Evolutionary conservation across 2,113 vertebrate species (phyloP), one percentile per base, ranked within the genome.

Genomic region (Pachyramphus minor): DNA sequence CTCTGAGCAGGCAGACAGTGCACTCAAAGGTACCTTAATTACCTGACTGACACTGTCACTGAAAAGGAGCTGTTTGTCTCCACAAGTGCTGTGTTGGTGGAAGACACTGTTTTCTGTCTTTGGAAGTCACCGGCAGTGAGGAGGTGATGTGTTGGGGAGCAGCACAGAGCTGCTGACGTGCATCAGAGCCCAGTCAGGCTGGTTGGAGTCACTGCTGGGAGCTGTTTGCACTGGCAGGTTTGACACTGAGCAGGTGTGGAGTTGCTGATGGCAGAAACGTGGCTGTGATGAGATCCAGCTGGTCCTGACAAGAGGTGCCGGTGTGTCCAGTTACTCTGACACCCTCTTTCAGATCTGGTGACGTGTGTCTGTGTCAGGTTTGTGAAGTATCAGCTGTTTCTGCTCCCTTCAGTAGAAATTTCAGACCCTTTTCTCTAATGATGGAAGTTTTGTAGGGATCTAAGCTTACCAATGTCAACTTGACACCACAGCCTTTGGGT

Each of bases 61-160:
- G 60, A 33, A 91, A 37, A 7, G 0, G 20, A 71, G 37, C 47
- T 55, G 0, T 74, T 81, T 66, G 14, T 64, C 37, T 62, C 20
- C 9, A 14, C 42, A 59, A 77, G 25, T 24, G 2, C 37, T 5
- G 25, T 64, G 42, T 4, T 60, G 60, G 42, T 77, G 50, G 76
- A 44, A 78, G 73, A 59, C 21, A 17, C 28, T 1, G 1, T 50
- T 64, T 53, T 28, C 37, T 27, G 0, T 55, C 63, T 74, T 41
- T 41, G 55, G 23, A 78, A 62, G 69, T 22, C 2, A 0, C 11
- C 56, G 41, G 60, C 71, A 53, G 31, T 0, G 14, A 78, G 60
- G 42, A 63, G 68, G 33, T 77, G 8, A 13, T 0, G 1, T 60
- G 3, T 0, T 87, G 55, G 31, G 49, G 58, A 58, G 37, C 20